A percentile compares a stretch with the other conserved stretches of the same genome.
Conservation (phyloP, 2,113 vertebrate species). For the Rhagologus leucostigma region DNA sequence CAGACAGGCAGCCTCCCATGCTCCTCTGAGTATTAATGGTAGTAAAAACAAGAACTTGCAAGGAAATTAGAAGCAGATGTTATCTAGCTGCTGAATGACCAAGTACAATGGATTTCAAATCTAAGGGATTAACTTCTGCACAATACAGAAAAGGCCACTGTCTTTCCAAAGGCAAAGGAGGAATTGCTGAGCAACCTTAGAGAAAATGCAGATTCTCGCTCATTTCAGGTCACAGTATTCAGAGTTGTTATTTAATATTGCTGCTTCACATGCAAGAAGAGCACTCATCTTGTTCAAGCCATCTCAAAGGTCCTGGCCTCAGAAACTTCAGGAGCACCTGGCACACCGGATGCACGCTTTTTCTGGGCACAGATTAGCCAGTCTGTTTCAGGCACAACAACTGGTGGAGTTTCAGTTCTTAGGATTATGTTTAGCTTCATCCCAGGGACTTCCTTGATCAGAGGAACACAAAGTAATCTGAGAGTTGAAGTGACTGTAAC, state of each 20-base stretch:
- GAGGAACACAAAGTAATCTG: not conserved
- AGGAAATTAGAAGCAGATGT: constrained; percentile 7
- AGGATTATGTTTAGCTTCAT: not conserved
- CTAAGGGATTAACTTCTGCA: not conserved
- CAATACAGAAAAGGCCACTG: not conserved
- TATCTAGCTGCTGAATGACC: not conserved
- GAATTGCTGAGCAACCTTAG: not conserved
- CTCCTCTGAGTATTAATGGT: not conserved
- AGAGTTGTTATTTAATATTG: not conserved
- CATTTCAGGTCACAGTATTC: not conserved
- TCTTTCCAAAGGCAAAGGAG: not conserved
- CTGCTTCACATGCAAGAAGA: not conserved
- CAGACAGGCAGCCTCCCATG: not conserved
- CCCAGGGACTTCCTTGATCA: not conserved
- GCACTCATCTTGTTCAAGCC: not conserved
- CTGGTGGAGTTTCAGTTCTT: not conserved
- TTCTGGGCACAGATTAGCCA: not conserved
- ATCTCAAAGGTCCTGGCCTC: not conserved
- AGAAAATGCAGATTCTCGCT: not conserved
- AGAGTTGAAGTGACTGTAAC: not conserved
- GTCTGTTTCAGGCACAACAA: not conserved
- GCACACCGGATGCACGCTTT: not conserved
- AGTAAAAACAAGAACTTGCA: not conserved
- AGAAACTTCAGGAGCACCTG: not conserved
- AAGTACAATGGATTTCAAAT: not conserved